Conservation (phyloP, 2,888 invertebrate species). For the Rhagonycha lutea region DNA sequence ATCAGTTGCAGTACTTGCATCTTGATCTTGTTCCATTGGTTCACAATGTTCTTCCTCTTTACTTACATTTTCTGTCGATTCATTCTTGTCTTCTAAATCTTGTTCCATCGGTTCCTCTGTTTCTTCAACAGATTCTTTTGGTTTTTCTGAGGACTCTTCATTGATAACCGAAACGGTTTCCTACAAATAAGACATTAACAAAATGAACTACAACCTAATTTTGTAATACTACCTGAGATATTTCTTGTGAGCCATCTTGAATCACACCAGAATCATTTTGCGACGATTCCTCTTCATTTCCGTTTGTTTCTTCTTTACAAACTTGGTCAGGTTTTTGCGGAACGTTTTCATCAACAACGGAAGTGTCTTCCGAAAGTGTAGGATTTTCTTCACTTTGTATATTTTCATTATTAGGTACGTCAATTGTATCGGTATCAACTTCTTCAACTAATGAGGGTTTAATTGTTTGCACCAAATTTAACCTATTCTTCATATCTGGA, state of each 20-base stretch:
- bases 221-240: not conserved
- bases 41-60: not conserved
- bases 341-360: not conserved
- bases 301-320: not conserved
- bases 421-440: not conserved
- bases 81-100: not conserved
- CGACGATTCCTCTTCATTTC: not conserved
- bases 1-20: not conserved
- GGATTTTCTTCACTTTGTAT: not conserved
- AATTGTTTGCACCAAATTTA: slow-evolving; percentile 8
- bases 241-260: not conserved
- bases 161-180: not conserved
- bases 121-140: not conserved
- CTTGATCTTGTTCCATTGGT: not conserved
- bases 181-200: not conserved
- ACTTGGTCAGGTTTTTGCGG: not conserved
- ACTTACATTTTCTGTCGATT: not conserved
- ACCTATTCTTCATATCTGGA: slow-evolving; percentile 22
- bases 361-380: not conserved
- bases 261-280: not conserved
- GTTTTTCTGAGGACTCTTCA: not conserved
- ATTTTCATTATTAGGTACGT: not conserved
- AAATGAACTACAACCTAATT: not conserved
- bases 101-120: not conserved
- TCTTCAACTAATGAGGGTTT: slow-evolving; percentile 7